Conservation (phyloP, 2,797 vertebrate genomes). For the Anomalospiza imberbis region DNA sequence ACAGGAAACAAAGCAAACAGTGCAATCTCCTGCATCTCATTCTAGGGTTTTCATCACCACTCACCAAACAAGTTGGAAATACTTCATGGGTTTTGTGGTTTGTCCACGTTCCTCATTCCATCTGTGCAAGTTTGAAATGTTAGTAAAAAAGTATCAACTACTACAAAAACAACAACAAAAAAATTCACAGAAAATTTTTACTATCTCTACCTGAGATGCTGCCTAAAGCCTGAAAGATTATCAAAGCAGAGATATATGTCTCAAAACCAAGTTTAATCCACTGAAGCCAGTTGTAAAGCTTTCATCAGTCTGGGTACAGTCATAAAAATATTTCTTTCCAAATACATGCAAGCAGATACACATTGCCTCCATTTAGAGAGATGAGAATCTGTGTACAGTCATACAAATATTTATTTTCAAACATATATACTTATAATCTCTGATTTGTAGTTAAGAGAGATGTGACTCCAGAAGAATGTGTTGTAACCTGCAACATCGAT, state of each 20-base stretch:
- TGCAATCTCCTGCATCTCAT: not conserved
- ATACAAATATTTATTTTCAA: not conserved
- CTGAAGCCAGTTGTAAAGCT: not conserved
- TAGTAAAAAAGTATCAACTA: not conserved
- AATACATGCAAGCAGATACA: not conserved
- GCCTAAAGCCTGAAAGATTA: not conserved
- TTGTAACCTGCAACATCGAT: not conserved
- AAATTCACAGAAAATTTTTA: not conserved
- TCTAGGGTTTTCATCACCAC: not conserved
- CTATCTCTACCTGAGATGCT: not conserved
- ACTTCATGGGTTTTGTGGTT: not conserved
- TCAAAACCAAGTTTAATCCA: not conserved
- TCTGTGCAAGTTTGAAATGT: not conserved
- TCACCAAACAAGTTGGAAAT: not conserved
- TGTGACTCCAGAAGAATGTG: not conserved
- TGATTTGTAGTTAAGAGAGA: not conserved
- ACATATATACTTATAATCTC: not conserved
- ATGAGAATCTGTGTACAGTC: not conserved
- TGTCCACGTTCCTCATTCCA: not conserved
- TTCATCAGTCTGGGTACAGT: not conserved
- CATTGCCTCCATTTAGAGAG: not conserved
- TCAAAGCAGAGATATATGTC: not conserved
- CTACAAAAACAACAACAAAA: not conserved
- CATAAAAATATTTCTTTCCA: not conserved
- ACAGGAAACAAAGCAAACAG: not conserved